Evolutionary conservation across 2,113 vertebrate species (phyloP).

Genomic region (Cottus gobio): DNA sequence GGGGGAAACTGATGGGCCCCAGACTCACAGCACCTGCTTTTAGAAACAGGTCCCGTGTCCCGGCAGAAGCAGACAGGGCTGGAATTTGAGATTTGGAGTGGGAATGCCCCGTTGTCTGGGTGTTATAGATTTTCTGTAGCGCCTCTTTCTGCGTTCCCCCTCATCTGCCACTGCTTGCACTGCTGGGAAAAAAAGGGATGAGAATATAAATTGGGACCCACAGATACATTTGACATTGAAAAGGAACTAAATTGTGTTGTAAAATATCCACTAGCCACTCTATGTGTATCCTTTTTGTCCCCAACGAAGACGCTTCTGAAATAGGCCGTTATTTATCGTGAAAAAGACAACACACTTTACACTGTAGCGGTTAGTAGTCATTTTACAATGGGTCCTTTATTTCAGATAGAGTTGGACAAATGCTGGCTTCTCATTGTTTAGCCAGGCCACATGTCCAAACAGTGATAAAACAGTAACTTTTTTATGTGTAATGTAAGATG

Average conservation of each 20-base stretch:
- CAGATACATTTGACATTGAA: neutral
- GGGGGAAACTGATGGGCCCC: constrained; percentile 44
- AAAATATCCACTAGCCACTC: neutral
- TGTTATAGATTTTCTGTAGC: constrained; percentile 54
- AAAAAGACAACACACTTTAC: neutral
- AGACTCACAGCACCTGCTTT: constrained; percentile 51
- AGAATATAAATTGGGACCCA: constrained; percentile 4
- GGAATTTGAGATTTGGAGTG: constrained; percentile 51
- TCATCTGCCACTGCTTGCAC: constrained; percentile 32
- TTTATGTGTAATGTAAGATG: neutral
- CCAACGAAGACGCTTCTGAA: neutral
- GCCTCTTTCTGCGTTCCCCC: constrained; percentile 17
- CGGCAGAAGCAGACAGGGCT: constrained; percentile 32
- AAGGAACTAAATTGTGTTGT: neutral
- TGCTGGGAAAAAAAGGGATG: neutral
- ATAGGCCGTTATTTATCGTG: neutral
- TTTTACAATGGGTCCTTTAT: neutral
- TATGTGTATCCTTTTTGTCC: neutral
- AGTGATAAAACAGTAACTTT: neutral
- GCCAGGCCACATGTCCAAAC: no score
- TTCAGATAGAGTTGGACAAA: neutral
- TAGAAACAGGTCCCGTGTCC: constrained; percentile 41
- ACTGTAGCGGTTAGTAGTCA: neutral
- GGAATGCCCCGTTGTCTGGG: constrained; percentile 53
- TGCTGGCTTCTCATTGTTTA: neutral